Percentiles rank a stretch among this genome's conserved stretches.
Conservation (phyloP, 2,113 vertebrate genomes). For the Pseudolaguvia tuberculata region DNA sequence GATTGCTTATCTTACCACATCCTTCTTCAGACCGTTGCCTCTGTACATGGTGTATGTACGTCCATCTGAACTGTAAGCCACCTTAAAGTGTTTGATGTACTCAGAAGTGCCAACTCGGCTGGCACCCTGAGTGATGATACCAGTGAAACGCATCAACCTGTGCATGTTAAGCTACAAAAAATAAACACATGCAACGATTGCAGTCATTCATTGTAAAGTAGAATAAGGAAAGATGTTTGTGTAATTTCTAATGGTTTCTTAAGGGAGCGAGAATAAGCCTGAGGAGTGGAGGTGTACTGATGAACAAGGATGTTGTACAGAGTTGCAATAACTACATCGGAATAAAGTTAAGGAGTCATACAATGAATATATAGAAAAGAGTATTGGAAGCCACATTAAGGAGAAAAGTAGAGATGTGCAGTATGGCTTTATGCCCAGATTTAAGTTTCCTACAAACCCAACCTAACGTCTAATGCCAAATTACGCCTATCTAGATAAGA, state of each 20-base stretch:
- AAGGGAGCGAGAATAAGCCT: too few relatives aligned
- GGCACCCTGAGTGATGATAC: slow-evolving; percentile 85
- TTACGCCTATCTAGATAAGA: not conserved
- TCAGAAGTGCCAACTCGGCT: slow-evolving; percentile 77
- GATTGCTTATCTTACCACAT: slow-evolving; percentile 68
- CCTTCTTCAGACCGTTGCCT: slow-evolving; percentile 54
- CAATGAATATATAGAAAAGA: too few relatives aligned
- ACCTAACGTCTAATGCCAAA: not conserved
- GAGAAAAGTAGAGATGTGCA: too few relatives aligned
- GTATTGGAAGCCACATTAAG: too few relatives aligned
- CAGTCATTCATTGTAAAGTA: not conserved
- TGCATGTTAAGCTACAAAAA: slow-evolving; percentile 77
- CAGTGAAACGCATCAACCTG: slow-evolving; percentile 80
- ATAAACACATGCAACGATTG: not conserved
- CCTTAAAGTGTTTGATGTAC: slow-evolving; percentile 82
- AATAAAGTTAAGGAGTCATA: too few relatives aligned
- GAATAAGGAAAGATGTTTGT: too few relatives aligned
- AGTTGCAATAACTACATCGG: too few relatives aligned
- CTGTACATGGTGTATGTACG: slow-evolving; percentile 72
- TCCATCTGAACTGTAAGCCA: slow-evolving; percentile 81
- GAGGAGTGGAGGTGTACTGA: too few relatives aligned
- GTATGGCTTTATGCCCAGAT: not conserved
- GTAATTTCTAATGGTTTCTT: too few relatives aligned
- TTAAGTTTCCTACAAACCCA: not conserved
- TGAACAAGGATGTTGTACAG: too few relatives aligned